These are phyloP conservation scores for Entomyzon cyanotis DNA, from an alignment of 2,113 vertebrate species.

Conservation along the genomic window DNA sequence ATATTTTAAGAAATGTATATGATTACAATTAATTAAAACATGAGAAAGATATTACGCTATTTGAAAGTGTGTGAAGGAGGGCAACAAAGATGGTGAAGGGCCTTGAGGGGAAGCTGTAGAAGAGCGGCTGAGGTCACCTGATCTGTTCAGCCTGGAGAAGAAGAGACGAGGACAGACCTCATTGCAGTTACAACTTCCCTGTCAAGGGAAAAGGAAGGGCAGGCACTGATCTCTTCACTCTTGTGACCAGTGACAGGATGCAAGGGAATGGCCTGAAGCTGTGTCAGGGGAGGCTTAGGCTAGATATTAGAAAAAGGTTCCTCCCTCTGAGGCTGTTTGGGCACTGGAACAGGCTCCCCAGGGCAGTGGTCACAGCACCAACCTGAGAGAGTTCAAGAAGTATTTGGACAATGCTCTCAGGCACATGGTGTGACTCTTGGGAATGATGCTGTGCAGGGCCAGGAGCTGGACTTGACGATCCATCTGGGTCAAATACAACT, in stretches of 20 bases:
- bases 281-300: not conserved
- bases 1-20: too few relatives aligned
- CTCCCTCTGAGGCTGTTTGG: accelerated
- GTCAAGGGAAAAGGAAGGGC: not conserved
- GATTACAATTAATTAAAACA: too few relatives aligned
- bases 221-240: accelerated
- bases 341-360: not conserved
- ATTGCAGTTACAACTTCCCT: too few relatives aligned
- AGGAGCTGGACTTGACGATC: accelerated
- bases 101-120: not conserved
- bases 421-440: not conserved
- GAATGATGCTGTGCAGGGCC: too few relatives aligned
- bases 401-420: accelerated
- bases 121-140: not conserved
- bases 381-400: not conserved
- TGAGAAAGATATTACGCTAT: not conserved
- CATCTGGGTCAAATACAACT: accelerated
- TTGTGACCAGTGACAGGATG: too few relatives aligned
- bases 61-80: not conserved
- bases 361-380: not conserved
- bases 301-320: not conserved
- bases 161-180: too few relatives aligned
- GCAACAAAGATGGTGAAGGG: not conserved
- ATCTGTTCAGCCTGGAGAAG: not conserved
- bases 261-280: accelerated